Percentiles rank a stretch among this genome's conserved stretches.
phyloP scores from a whole-genome alignment of 1,140 invertebrate genomes.

The Dendroctonus valens region DNA sequence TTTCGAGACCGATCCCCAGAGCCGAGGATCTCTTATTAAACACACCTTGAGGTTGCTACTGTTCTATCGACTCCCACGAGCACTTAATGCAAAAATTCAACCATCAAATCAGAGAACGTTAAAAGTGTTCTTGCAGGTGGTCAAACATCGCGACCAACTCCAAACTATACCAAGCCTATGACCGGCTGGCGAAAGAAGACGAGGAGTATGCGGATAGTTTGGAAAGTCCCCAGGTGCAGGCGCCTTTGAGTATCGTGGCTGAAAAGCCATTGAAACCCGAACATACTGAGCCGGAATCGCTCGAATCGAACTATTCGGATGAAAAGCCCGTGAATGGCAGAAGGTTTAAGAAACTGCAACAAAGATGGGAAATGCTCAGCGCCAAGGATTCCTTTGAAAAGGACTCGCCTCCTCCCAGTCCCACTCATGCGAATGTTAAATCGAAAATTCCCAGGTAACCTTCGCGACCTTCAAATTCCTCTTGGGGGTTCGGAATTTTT shows the following conservation, averaged over 20 bases:
- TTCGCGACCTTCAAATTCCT: background rate
- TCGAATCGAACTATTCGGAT: slow-evolving; percentile 47
- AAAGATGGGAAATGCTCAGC: slow-evolving; percentile 81
- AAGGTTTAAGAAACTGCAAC: slow-evolving; percentile 73
- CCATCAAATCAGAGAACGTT: background rate
- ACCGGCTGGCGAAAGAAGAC: slow-evolving; percentile 64
- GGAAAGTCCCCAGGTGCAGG: slow-evolving; percentile 48
- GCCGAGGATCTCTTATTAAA: too few relatives aligned
- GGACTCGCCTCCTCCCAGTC: slow-evolving; percentile 52
- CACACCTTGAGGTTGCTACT: background rate
- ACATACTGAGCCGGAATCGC: slow-evolving; percentile 41
- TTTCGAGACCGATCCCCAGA: too few relatives aligned
- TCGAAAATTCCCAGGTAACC: slow-evolving; percentile 63
- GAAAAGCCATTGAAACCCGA: slow-evolving; percentile 31
- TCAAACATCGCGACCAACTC: slow-evolving; percentile 68
- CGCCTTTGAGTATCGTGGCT: background rate
- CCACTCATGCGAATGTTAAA: slow-evolving; percentile 52
- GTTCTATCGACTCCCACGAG: too few relatives aligned
- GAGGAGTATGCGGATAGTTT: slow-evolving; percentile 73
- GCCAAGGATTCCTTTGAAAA: slow-evolving; percentile 52
- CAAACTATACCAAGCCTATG: slow-evolving; percentile 69
- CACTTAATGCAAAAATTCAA: too few relatives aligned
- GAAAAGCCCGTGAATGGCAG: slow-evolving; percentile 51
- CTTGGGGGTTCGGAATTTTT: too few relatives aligned
- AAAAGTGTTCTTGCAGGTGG: slow-evolving; percentile 51